Conservation (phyloP, 2,888 invertebrate genomes). For the Exocentrus adspersus region DNA sequence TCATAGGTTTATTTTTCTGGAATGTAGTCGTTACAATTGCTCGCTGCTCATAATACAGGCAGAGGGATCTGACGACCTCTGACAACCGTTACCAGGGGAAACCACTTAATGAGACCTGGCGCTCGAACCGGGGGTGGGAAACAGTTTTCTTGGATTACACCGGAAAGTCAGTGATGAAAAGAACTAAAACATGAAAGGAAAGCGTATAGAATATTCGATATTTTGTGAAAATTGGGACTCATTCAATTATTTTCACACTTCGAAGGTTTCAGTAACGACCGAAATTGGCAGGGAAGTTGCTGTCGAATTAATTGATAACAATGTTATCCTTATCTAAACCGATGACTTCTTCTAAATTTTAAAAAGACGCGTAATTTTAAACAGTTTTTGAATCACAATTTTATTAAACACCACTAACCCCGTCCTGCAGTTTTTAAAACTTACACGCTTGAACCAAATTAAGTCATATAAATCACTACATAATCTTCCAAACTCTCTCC, state of each 20-base stretch:
- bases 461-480: constrained; percentile 3
- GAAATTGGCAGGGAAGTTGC: too few relatives aligned
- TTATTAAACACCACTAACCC: too few relatives aligned
- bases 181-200: constrained; percentile 46
- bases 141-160: constrained; percentile 55
- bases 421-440: neutral
- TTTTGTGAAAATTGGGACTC: constrained; percentile 10
- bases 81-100: constrained; percentile 62
- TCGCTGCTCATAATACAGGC: constrained; percentile 50
- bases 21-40: constrained; percentile 45
- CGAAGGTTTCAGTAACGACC: too few relatives aligned
- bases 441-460: neutral
- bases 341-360: too few relatives aligned
- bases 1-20: constrained; percentile 35
- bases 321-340: too few relatives aligned
- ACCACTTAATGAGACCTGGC: constrained; percentile 61
- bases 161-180: constrained; percentile 58
- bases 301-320: too few relatives aligned
- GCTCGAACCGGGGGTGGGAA: constrained; percentile 44
- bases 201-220: constrained; percentile 41
- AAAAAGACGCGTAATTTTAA: too few relatives aligned
- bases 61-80: constrained; percentile 56
- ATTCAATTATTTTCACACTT: neutral
- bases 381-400: too few relatives aligned
- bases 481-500: constrained; percentile 6